Evolutionary conservation across 2,888 invertebrate genomes (phyloP), one percentile per base, ranked within the genome.

Genomic region (Selenia dentaria): DNA sequence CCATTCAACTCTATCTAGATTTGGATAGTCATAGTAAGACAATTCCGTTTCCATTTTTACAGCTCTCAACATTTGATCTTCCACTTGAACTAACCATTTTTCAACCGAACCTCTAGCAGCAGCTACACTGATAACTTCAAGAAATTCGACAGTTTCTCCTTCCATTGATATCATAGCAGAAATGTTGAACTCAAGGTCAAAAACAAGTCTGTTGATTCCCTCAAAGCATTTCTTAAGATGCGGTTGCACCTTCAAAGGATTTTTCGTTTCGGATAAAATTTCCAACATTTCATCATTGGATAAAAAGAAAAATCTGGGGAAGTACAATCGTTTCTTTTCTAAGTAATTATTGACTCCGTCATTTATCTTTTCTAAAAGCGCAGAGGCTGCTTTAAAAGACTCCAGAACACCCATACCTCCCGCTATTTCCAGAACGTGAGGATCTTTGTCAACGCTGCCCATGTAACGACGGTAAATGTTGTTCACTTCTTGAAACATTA

Each of bases 281-380:
- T 97, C 96, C 60, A 98, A 87, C 93, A 97, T 94, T 82, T 97
- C 97, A 67, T 97, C 96, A 74, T 97, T 97, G 3, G 97, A 97
- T 46, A 98, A 88, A 72, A 97, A 97, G 91, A 97, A 97, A 74
- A 97, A 97, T 74, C 97, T 92, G 26, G 96, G 94, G 73, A 97
- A 97, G 77, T 92, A 96, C 6, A 97, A 83, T 56, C 97, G 85
- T 77, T 97, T 97, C 82, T 94, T 96, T 83, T 97, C 96, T 51
- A 97, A 87, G 74, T 97, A 97, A 60, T 93, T 93, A 58, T 95
- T 94, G 0, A 97, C 94, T 2, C 97, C 96, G 45, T 95, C 95
- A 71, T 95, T 96, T 43, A 97, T 96, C 80, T 93, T 94, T 58
- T 97, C 96, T 59, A 97, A 84, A 35, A 95, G 83, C 27, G 83